phyloP scores from a whole-genome alignment of 2,113 vertebrate species.

The Madoqua kirkii region DNA sequence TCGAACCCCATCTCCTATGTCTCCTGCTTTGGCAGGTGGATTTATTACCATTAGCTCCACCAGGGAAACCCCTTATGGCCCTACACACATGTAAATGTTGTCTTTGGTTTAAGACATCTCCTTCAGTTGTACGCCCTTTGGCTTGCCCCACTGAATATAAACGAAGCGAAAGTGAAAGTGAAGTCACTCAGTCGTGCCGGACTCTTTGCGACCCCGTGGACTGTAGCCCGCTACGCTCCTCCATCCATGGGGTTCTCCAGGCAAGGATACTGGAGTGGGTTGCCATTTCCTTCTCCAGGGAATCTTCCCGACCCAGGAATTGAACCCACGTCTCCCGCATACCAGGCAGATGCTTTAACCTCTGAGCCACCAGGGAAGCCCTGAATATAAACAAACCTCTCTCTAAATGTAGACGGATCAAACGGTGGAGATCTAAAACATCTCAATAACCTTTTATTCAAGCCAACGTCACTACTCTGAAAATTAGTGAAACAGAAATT shows the following conservation, averaged over 20 bases:
- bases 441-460: slow-evolving; percentile 13
- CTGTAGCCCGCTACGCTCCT: too few relatives aligned
- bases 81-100: not conserved
- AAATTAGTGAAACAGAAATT: slow-evolving; percentile 41
- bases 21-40: not conserved
- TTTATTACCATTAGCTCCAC: not conserved
- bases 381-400: slow-evolving; percentile 30
- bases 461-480: slow-evolving; percentile 34
- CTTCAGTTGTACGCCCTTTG: not conserved
- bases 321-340: too few relatives aligned
- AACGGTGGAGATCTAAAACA: not conserved
- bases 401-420: not conserved
- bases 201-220: too few relatives aligned
- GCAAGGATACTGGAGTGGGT: too few relatives aligned
- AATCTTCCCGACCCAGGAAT: too few relatives aligned
- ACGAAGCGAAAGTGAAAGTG: not conserved
- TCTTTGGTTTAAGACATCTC: not conserved
- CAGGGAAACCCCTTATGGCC: not conserved
- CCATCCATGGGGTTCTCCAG: too few relatives aligned
- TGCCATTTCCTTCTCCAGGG: too few relatives aligned
- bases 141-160: slow-evolving; percentile 1
- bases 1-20: not conserved
- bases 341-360: too few relatives aligned
- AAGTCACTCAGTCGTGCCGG: too few relatives aligned
- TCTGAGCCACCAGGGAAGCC: too few relatives aligned